A percentile compares a stretch with the other conserved stretches of the same genome.
phyloP scores from a whole-genome alignment of 2,113 vertebrate species.

The Podarcis muralis region DNA sequence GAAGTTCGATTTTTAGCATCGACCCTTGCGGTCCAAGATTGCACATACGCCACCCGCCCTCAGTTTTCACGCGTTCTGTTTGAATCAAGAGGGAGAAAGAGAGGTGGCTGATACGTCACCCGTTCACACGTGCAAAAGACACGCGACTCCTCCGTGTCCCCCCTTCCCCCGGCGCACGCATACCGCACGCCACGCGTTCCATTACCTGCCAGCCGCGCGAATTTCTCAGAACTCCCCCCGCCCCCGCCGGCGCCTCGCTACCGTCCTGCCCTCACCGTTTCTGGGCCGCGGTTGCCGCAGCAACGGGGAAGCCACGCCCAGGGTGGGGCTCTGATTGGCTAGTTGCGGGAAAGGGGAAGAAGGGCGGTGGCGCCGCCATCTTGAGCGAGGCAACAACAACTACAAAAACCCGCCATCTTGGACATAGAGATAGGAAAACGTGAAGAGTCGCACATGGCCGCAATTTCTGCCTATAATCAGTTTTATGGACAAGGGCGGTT shows the following conservation, averaged over 20 bases:
- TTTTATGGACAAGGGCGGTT: not conserved
- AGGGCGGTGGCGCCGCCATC: not conserved
- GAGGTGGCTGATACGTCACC: not conserved
- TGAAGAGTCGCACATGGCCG: not conserved
- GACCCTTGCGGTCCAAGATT: not conserved
- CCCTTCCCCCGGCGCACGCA: not conserved
- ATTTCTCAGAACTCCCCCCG: not conserved
- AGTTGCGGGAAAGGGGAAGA: not conserved
- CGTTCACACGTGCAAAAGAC: not conserved
- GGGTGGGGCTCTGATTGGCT: not conserved
- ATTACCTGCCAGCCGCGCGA: not conserved
- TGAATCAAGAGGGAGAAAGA: rapidly evolving
- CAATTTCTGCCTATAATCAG: not conserved
- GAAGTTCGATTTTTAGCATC: too few species aligned
- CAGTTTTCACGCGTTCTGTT: not conserved
- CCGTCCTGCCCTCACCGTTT: not conserved
- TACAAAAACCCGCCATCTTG: not conserved
- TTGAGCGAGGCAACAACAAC: not conserved
- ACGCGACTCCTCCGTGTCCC: not conserved
- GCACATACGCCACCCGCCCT: not conserved
- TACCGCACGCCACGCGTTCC: not conserved
- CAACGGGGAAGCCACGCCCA: constrained; percentile 35
- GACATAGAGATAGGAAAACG: not conserved
- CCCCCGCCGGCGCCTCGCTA: not conserved
- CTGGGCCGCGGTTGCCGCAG: constrained; percentile 46